These are phyloP conservation scores for Neogale vison DNA, from an alignment of 2,113 vertebrate genomes.

Conservation along the genomic window DNA sequence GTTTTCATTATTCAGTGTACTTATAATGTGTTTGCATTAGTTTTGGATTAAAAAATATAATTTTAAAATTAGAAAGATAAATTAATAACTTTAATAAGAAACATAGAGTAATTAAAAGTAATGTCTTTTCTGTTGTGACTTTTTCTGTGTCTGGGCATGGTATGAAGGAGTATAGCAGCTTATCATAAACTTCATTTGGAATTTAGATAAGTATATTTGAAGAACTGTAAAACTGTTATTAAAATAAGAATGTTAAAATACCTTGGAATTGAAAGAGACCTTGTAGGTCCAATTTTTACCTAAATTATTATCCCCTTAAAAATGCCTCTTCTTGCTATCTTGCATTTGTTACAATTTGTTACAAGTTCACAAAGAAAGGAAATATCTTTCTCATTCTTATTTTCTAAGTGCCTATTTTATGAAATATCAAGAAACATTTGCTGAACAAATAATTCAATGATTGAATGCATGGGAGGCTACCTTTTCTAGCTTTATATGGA, in stretches of 20 bases:
- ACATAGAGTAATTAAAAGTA: not conserved
- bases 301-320: not conserved
- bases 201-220: not conserved
- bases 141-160: not conserved
- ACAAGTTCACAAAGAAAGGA: not conserved
- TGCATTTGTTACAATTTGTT: not conserved
- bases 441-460: not conserved
- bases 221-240: not conserved
- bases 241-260: not conserved
- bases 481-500: not conserved
- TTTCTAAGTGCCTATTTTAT: not conserved
- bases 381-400: not conserved
- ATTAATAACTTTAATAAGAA: not conserved
- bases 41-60: not conserved
- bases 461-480: not conserved
- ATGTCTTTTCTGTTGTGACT: not conserved
- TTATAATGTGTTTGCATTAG: not conserved
- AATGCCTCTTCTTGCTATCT: not conserved
- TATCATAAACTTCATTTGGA: not conserved
- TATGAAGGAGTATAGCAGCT: not conserved
- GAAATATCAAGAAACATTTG: not conserved
- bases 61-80: conserved; percentile 14
- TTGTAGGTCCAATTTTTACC: not conserved
- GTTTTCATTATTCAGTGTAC: not conserved
- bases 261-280: not conserved